Base-by-base conservation (phyloP, 2,113 vertebrate species). In the Scopus umbretta region DNA sequence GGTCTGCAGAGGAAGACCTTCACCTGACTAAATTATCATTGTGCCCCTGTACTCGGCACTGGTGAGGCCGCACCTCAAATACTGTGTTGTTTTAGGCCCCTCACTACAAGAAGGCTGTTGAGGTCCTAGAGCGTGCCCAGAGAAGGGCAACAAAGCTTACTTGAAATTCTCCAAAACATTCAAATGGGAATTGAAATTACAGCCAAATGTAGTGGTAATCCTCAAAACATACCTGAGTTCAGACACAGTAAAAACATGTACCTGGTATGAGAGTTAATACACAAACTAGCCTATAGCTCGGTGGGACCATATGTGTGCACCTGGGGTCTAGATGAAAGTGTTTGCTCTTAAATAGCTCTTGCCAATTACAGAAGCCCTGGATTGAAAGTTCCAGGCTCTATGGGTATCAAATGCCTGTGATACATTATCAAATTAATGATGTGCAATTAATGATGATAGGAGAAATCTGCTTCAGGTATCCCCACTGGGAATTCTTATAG, bases 371-470 rank as follows among this genome's bases (percentile, higher is more conserved):
- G 76, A 89, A 92, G 25, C 22, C 47, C 43, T 85, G 61, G 30
- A 81, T 11, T 70, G 53, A 70, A 92, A 87, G 78, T 85, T 21
- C 34, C 45, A 79, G 58, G 66, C 49, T 91, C 45, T 18, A 66
- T 62, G 7, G 25, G 14, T 70, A 94, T 91, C 70, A 82, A 85
- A 88, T 76, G 14, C 36, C 71, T 89, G 58, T 79, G 76, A 53
- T 86, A 68, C 49, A 72, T 91, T 95, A 92, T 91, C 93, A 90
- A 90, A 97, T 82, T 92, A 94, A 95, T 90, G 93, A 78, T 4
- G 12, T 1, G 6, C 68, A 81, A 43, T 82, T 97, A 85, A 94
- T 85, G 81, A 87, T 87, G 70, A 92, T 94, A 66, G 59, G 71
- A 91, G 62, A 96, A 97, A 92, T 18, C 53, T 72, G 78, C 62